Evolutionary conservation across 2,797 vertebrate genomes (phyloP).

Genomic region (Distichodus sexfasciatus): DNA sequence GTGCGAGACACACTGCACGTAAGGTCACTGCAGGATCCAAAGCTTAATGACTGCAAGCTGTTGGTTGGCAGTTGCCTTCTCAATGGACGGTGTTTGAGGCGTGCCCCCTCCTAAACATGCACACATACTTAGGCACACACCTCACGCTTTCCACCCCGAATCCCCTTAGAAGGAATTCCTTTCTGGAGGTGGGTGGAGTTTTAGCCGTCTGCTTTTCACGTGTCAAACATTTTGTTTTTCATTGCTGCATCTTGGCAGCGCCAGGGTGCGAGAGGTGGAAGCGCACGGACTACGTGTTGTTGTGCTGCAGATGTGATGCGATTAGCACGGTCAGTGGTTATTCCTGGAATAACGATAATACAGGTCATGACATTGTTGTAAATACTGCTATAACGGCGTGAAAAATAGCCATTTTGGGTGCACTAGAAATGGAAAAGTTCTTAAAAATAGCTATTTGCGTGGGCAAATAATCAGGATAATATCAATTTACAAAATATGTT

Average conservation of each 20-base stretch:
- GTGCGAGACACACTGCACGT: conserved; percentile 72
- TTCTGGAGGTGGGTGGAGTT: conserved; percentile 57
- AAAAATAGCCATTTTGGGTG: no score
- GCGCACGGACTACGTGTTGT: background rate
- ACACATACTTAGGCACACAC: no score
- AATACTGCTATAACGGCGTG: background rate
- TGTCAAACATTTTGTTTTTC: conserved; percentile 57
- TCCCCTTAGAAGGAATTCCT: conserved; percentile 64
- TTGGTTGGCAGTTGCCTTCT: conserved; percentile 47
- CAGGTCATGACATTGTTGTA: background rate
- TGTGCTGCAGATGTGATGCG: background rate
- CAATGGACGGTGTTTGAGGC: no score
- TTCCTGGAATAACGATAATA: background rate
- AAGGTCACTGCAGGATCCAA: conserved; percentile 74
- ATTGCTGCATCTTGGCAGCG: conserved; percentile 34
- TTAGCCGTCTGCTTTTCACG: conserved; percentile 56
- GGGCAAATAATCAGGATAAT: no score
- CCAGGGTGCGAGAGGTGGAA: background rate
- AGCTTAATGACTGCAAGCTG: conserved; percentile 81
- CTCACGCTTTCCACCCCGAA: conserved; percentile 30
- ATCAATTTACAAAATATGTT: no score
- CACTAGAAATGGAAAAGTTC: no score
- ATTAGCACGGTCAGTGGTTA: background rate
- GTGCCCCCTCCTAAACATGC: no score
- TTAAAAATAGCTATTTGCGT: no score